Conservation (phyloP, 2,888 invertebrate species). For the Galeopsomyia nigrocyanea region DNA sequence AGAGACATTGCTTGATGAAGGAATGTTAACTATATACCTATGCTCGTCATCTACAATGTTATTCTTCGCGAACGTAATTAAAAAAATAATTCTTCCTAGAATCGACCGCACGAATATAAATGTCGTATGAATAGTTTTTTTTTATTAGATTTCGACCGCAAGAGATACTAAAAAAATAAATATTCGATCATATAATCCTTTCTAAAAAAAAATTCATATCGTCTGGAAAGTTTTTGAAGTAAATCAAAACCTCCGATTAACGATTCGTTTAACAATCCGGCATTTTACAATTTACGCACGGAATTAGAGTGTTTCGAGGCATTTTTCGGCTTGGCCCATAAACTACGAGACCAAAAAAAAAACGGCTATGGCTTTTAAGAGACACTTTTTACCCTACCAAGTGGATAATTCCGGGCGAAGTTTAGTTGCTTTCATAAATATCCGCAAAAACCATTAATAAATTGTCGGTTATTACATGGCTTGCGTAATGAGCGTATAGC, state of each 20-base stretch:
- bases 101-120: too few relatives aligned
- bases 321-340: constrained; percentile 30
- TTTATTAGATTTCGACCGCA: not conserved
- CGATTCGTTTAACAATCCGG: constrained; percentile 22
- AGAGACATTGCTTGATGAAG: not conserved
- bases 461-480: constrained; percentile 25
- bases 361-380: constrained; percentile 39
- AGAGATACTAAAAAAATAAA: constrained; percentile 4
- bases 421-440: constrained; percentile 40
- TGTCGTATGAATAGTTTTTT: too few relatives aligned
- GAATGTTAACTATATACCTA: constrained; percentile 4
- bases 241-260: constrained; percentile 9
- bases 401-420: constrained; percentile 20
- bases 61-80: not conserved
- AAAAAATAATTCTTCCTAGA: too few relatives aligned
- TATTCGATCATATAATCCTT: not conserved
- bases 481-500: constrained; percentile 9
- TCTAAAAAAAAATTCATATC: constrained; percentile 4
- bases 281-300: constrained; percentile 28
- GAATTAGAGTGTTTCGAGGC: constrained; percentile 22
- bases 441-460: constrained; percentile 27
- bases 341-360: constrained; percentile 1
- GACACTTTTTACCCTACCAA: constrained; percentile 35
- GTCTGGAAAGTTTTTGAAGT: not conserved
- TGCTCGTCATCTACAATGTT: not conserved